Base-by-base conservation (phyloP, 1,140 invertebrate species). In the Pantala flavescens region DNA sequence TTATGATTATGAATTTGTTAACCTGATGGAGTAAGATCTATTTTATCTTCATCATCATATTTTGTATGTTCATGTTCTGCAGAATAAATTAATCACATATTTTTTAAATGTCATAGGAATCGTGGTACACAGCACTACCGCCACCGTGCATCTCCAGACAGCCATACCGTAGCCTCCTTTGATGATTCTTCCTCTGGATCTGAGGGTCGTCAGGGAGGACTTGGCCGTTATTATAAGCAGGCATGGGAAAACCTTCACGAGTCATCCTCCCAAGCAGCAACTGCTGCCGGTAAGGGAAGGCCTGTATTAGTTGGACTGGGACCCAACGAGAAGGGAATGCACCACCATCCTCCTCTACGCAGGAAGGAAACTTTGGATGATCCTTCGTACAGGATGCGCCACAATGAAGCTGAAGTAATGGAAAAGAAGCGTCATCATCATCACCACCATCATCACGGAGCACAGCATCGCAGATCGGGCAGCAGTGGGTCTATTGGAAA, bases 201-300 rank as follows among this genome's bases (percentile, higher is more conserved):
- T 71, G 49, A 63, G 49, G 93, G 94, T 78, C 92, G 92, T 19
- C 86, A 93, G 70, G 89, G 87, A 43, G 88, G 93, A 43, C 84
- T 96, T 73, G 95, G 94, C 81, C 88, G 93, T 78, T 91, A 90
- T 79, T 96, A 96, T 83, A 87, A 93, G 21, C 90, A 94, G 81
- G 94, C 94, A 7, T 96, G 94, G 94, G 93, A 95, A 79, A 95
- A 96, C 81, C 85, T 96, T 7, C 93, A 95, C 80, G 91, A 94
- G 82, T 63, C 49, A 63, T 63, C 49, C n/a, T 63, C 49, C 14
- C 49, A 63, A 12, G 49, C 49, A 19, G 49, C 49, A 63, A 63
- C 49, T 63, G 49, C 49, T 14, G 49, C 16, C 12, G 49, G 16
- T 63, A 63, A 63, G 49, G 49, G 49, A 7, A 63, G 49, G n/a